Percentiles rank a stretch among this genome's conserved stretches.
phyloP scores from a whole-genome alignment of 2,888 invertebrate species.

The Camponotus fellah region DNA sequence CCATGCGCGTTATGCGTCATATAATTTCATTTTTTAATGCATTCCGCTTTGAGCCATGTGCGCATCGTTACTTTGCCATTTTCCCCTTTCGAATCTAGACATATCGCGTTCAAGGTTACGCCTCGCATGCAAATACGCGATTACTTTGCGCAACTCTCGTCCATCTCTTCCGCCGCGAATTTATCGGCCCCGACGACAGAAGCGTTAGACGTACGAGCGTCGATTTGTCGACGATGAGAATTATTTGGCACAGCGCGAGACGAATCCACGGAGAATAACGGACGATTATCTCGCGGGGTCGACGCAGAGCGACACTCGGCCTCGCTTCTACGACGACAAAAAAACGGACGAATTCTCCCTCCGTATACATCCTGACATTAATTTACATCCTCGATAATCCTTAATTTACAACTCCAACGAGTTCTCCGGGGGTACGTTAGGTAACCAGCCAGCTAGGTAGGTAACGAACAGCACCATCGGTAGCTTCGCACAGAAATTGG shows the following conservation, averaged over 20 bases:
- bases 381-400: conserved; percentile 75
- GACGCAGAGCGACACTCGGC: conserved; percentile 47
- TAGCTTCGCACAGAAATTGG: conserved; percentile 70
- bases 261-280: conserved; percentile 68
- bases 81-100: conserved; percentile 29
- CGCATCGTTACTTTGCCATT: conserved; percentile 27
- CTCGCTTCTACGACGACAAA: conserved; percentile 12
- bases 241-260: conserved; percentile 58
- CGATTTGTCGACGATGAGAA: conserved; percentile 63
- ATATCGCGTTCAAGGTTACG: conserved; percentile 52
- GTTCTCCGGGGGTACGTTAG: conserved; percentile 67
- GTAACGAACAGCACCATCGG: conserved; percentile 61
- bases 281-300: conserved; percentile 63
- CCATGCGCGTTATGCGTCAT: neutral
- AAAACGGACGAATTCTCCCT: neutral
- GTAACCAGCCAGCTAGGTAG: conserved; percentile 27
- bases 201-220: conserved; percentile 35
- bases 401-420: conserved; percentile 73
- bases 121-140: conserved; percentile 47
- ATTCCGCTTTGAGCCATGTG: neutral
- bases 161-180: conserved; percentile 30
- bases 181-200: conserved; percentile 36
- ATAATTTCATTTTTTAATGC: conserved; percentile 22
- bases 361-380: conserved; percentile 65
- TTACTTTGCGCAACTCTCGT: conserved; percentile 48